These are phyloP conservation scores for Elysia crispata DNA, from an alignment of 2,888 invertebrate genomes.

Conservation along the genomic window DNA sequence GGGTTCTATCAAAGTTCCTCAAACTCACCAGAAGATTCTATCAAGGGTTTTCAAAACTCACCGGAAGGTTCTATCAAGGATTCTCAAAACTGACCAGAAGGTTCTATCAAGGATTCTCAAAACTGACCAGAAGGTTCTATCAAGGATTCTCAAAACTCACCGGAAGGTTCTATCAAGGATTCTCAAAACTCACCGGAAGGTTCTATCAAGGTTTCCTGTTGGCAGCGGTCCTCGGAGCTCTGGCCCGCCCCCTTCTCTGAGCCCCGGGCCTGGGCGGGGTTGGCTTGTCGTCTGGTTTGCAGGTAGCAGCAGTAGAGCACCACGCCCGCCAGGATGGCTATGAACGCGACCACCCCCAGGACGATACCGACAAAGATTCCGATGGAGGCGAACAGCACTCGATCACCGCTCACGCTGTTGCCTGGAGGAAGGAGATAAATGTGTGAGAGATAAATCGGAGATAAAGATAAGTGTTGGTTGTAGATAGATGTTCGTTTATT, in stretches of 20 bases:
- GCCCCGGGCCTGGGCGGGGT: too few species aligned
- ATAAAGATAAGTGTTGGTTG: neutral
- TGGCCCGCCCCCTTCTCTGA: conserved; percentile 5
- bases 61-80: neutral
- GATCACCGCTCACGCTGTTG: conserved; percentile 56
- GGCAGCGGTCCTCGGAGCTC: neutral
- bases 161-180: too few species aligned
- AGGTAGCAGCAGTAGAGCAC: conserved; percentile 66
- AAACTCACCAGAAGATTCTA: too few species aligned
- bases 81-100: too few species aligned
- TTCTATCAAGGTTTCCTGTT: conserved; percentile 18
- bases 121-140: too few species aligned
- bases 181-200: conserved; percentile 35
- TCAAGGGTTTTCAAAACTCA: too few species aligned
- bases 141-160: too few species aligned
- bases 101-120: too few species aligned
- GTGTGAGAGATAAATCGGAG: too few species aligned
- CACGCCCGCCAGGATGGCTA: conserved; percentile 58
- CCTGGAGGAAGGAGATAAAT: conserved; percentile 51
- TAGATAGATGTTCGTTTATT: neutral
- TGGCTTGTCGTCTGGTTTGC: too few species aligned
- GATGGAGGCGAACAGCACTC: conserved; percentile 63
- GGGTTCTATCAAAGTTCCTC: too few species aligned
- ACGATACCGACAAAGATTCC: conserved; percentile 64
- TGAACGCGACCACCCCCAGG: conserved; percentile 61